Conservation (phyloP, 2,113 vertebrate genomes). For the Vulpes lagopus region DNA sequence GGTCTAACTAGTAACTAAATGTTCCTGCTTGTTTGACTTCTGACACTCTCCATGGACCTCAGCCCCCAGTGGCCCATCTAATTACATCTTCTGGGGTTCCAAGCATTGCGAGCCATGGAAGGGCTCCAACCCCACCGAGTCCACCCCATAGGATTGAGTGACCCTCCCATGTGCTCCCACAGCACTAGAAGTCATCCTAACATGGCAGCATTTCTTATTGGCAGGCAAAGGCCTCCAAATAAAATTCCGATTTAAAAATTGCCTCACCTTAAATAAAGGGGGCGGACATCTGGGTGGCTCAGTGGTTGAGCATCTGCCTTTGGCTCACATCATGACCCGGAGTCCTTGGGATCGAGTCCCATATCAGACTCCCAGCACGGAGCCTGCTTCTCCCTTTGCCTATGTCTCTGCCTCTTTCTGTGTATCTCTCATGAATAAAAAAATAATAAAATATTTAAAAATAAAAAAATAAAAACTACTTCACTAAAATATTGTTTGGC, state of each 20-base stretch:
- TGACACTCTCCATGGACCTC: rapidly evolving
- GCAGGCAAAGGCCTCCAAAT: not conserved
- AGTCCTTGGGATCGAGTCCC: no score
- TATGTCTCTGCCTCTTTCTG: no score
- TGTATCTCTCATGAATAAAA: no score
- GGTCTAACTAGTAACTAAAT: no score
- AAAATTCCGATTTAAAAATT: constrained; percentile 54
- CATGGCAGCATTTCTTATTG: not conserved
- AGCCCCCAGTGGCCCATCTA: not conserved
- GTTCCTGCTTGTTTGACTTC: not conserved
- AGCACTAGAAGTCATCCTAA: not conserved
- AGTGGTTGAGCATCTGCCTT: no score
- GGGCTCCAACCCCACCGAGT: rapidly evolving
- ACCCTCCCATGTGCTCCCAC: rapidly evolving
- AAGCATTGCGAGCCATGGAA: not conserved
- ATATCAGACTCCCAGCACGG: no score
- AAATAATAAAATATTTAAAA: no score
- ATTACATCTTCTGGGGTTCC: not conserved
- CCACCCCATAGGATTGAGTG: rapidly evolving
- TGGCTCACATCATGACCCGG: no score
- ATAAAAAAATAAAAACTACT: no score
- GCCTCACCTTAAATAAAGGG: not conserved
- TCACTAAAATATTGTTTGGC: constrained; percentile 8
- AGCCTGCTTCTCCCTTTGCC: no score
- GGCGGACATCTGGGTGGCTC: no score